A percentile compares a stretch with the other conserved stretches of the same genome.
Conservation (phyloP, 2,888 invertebrate species). For the Hypolimnas misippus region DNA sequence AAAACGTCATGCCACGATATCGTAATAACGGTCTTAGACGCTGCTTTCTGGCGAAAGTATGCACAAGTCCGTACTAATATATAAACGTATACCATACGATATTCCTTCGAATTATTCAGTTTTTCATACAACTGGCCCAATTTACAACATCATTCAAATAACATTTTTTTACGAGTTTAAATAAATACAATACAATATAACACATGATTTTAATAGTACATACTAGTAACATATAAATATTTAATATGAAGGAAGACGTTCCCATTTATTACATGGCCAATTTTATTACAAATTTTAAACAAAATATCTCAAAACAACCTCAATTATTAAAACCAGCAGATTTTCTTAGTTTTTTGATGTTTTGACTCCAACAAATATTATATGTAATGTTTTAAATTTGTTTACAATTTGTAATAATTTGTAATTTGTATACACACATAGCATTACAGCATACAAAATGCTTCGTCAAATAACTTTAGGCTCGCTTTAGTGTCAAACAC, state of each 20-base stretch:
- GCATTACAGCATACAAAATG: not conserved
- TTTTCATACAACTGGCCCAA: not conserved
- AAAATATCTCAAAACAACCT: not conserved
- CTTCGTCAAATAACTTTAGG: not conserved
- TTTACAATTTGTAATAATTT: not conserved
- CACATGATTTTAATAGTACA: not conserved
- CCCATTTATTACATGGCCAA: not conserved
- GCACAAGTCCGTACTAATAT: slow-evolving; percentile 53
- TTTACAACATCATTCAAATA: not conserved
- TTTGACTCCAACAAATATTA: not conserved
- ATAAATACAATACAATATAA: slow-evolving; percentile 7
- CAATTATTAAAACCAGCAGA: not conserved
- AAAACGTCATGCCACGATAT: not conserved
- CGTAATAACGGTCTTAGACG: slow-evolving; percentile 48
- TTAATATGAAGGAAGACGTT: slow-evolving; percentile 5
- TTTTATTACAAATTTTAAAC: not conserved
- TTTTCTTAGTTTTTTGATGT: no score
- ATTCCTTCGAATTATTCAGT: not conserved
- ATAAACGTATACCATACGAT: not conserved
- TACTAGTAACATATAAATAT: slow-evolving; percentile 11
- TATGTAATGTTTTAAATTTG: not conserved
- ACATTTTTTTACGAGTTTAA: not conserved
- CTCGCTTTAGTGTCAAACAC: not conserved
- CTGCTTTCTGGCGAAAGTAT: slow-evolving; percentile 62
- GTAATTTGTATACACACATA: not conserved